These are phyloP conservation scores for Pelobates cultripes DNA, from an alignment of 2,797 vertebrate species.

Conservation along the genomic window DNA sequence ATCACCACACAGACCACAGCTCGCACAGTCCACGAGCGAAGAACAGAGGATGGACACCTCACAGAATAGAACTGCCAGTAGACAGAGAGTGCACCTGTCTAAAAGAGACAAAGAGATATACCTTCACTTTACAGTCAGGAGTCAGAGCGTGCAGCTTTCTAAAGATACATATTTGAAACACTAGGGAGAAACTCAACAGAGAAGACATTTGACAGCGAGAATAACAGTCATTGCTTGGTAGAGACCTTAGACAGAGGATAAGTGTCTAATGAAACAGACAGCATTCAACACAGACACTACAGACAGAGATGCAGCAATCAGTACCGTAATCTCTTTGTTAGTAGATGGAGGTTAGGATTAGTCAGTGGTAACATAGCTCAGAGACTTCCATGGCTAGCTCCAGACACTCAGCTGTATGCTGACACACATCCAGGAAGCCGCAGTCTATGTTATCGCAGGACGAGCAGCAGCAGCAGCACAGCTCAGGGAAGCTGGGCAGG, in stretches of 20 bases:
- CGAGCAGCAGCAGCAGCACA: constrained; percentile 10
- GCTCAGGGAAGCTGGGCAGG: background rate
- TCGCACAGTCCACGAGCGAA: constrained; percentile 69
- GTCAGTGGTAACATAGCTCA: constrained; percentile 42
- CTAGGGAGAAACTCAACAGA: too few relatives aligned
- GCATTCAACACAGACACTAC: too few relatives aligned
- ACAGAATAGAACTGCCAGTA: constrained; percentile 82
- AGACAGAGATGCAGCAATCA: background rate
- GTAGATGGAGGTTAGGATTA: background rate
- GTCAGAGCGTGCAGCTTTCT: too few relatives aligned
- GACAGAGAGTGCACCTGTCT: constrained; percentile 79
- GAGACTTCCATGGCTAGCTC: constrained; percentile 52
- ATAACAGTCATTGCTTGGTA: background rate
- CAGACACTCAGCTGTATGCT: constrained; percentile 40
- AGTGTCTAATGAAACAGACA: background rate
- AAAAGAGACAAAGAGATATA: constrained; percentile 24
- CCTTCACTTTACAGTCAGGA: too few relatives aligned
- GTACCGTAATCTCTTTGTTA: background rate
- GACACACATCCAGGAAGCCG: constrained; percentile 27
- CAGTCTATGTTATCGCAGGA: constrained; percentile 13
- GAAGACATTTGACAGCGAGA: too few relatives aligned
- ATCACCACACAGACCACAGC: constrained; percentile 65
- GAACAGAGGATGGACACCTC: constrained; percentile 77
- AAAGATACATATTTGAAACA: too few relatives aligned
- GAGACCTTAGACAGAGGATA: too few relatives aligned